These are phyloP conservation scores for Pyrrhosoma nymphula DNA, from an alignment of 2,888 invertebrate genomes.

Conservation along the genomic window DNA sequence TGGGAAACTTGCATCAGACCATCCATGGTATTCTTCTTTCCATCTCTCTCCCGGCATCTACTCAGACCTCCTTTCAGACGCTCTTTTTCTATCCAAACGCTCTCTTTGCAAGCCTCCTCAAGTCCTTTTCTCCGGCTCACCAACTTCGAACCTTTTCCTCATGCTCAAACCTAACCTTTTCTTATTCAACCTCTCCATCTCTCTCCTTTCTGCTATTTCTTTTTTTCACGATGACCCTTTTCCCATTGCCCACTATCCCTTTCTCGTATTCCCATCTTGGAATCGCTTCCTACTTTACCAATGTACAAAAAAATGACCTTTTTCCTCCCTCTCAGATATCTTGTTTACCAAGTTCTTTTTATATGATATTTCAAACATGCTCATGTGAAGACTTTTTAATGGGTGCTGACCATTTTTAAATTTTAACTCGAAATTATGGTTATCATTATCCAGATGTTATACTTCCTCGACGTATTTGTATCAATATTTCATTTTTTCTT, in stretches of 20 bases:
- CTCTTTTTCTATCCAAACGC: not conserved
- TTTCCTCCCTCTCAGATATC: no score
- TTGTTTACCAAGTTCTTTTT: no score
- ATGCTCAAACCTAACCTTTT: not conserved
- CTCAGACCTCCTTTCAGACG: not conserved
- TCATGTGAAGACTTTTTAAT: no score
- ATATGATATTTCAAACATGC: no score
- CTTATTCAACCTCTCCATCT: not conserved
- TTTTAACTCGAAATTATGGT: no score
- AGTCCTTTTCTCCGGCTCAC: not conserved
- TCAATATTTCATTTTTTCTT: no score
- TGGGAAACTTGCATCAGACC: no score
- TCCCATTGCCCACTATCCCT: not conserved
- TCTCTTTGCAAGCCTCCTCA: not conserved
- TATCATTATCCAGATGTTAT: no score
- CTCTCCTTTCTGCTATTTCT: not conserved
- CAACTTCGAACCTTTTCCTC: slow-evolving; percentile 10
- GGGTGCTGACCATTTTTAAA: no score
- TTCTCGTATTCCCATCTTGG: not conserved
- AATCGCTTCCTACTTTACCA: not conserved
- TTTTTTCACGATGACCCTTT: not conserved
- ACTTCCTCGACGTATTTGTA: no score
- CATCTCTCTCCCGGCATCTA: not conserved
- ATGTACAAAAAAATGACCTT: no score
- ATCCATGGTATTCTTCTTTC: not conserved